Evolutionary conservation across 2,797 vertebrate genomes (phyloP).

Genomic region (Okamejei kenojei): DNA sequence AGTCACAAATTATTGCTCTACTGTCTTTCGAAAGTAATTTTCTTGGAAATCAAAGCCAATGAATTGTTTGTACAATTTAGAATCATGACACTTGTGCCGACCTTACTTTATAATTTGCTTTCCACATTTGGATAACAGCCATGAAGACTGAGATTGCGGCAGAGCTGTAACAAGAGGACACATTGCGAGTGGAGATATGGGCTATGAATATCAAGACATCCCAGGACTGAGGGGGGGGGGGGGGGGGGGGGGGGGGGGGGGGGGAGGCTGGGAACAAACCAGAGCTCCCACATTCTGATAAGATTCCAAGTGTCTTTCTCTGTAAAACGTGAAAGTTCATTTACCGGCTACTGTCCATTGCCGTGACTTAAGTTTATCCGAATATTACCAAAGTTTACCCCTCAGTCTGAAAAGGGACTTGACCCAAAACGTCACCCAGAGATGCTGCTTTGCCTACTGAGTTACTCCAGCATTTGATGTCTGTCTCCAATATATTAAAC

Average conservation of each 20-base stretch:
- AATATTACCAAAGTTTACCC: not conserved
- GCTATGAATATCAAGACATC: not conserved
- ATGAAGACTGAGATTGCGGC: not conserved
- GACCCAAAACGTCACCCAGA: no score
- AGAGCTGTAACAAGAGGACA: not conserved
- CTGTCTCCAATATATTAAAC: not conserved
- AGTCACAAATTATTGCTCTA: not conserved
- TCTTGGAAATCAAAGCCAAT: not conserved
- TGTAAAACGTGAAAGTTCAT: not conserved
- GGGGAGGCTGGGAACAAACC: not conserved
- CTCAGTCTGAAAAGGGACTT: no score
- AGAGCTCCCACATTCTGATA: not conserved
- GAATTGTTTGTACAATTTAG: not conserved
- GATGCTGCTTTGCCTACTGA: no score
- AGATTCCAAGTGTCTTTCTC: not conserved
- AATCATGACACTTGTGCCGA: not conserved
- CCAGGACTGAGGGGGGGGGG: not conserved
- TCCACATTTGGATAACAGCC: not conserved
- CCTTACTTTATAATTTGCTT: not conserved
- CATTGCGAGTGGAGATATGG: not conserved
- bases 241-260: not conserved
- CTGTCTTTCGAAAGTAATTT: not conserved
- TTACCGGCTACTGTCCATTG: not conserved
- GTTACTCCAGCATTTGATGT: no score
- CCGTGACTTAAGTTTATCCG: not conserved